A percentile compares a stretch with the other conserved stretches of the same genome.
Evolutionary conservation across 1,140 invertebrate genomes (phyloP).

Genomic region (Steinernema feltiae): DNA sequence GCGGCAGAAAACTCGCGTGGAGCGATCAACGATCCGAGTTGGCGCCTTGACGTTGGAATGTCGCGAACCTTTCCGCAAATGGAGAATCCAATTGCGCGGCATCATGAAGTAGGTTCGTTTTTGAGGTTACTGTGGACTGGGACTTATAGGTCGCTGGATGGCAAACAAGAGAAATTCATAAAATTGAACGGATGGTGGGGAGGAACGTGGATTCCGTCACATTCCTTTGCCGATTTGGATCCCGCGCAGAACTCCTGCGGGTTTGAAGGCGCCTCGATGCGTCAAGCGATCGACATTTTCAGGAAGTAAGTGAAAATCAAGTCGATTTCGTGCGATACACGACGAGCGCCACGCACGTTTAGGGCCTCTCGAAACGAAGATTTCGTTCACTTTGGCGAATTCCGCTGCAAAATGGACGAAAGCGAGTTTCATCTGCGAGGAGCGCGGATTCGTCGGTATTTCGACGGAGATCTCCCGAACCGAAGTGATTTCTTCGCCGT

Average conservation of each 20-base stretch:
- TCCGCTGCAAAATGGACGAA: neutral
- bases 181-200: conserved; percentile 3
- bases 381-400: neutral
- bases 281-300: neutral
- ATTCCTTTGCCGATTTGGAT: neutral
- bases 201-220: neutral
- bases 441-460: neutral
- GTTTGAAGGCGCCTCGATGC: neutral
- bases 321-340: too few species aligned
- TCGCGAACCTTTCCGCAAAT: neutral
- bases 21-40: neutral
- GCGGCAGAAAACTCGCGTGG: neutral
- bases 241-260: neutral
- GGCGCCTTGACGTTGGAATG: neutral
- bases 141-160: neutral
- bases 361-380: neutral
- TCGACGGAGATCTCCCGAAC: neutral
- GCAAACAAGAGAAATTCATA: neutral
- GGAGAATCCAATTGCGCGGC: neutral
- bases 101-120: neutral
- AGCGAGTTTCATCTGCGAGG: neutral
- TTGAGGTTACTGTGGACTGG: neutral
- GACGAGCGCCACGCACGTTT: too few species aligned
- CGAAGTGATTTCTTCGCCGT: neutral
- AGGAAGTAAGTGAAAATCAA: neutral